A percentile compares a stretch with the other conserved stretches of the same genome.
Conservation (phyloP, 23 tunicate species). For the Clavelina lepadiformis region DNA sequence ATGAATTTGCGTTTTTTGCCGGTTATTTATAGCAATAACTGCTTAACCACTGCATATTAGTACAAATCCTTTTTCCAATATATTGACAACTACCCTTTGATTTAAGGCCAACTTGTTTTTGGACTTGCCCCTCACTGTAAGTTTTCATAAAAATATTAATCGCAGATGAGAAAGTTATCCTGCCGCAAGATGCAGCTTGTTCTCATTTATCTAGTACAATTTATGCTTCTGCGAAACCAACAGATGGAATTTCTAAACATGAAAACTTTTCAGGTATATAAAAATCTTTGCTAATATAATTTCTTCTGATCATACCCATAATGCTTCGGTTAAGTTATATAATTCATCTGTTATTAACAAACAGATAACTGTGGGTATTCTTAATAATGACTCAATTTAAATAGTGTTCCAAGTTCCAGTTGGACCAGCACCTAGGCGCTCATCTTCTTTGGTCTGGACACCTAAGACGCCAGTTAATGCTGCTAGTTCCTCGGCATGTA, state of each 20-base stretch:
- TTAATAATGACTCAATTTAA: neutral
- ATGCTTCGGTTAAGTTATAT: no score
- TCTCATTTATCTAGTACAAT: slow-evolving; percentile 4
- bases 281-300: neutral
- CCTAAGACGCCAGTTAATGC: slow-evolving; percentile 23
- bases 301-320: neutral
- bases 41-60: no score
- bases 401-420: slow-evolving; percentile 66
- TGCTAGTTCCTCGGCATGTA: neutral
- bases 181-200: neutral
- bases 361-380: neutral
- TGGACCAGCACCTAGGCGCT: slow-evolving; percentile 49
- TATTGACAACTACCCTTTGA: no score
- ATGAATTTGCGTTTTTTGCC: no score
- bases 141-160: no score
- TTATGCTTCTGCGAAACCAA: slow-evolving; percentile 18
- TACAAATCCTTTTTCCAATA: no score
- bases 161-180: no score
- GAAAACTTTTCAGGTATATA: neutral
- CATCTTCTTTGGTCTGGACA: neutral
- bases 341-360: neutral
- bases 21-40: no score
- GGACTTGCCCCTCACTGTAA: no score
- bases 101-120: no score
- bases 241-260: neutral